Percentiles rank a stretch among this genome's conserved stretches.
These are phyloP conservation scores for Dolichallabes microphthalmus DNA, from an alignment of 2,113 vertebrate genomes.

Conservation along the genomic window DNA sequence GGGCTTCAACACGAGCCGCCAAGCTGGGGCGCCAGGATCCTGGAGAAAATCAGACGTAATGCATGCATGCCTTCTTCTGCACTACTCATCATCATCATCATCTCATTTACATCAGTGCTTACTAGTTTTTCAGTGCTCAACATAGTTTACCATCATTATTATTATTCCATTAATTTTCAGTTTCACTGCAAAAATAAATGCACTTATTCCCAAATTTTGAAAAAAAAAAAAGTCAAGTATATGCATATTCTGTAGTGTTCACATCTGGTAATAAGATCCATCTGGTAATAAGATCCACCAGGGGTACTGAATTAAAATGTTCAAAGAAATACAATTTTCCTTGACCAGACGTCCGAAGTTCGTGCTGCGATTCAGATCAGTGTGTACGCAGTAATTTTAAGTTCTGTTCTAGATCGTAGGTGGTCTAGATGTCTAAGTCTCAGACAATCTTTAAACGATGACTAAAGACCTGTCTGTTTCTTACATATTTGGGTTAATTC, in stretches of 20 bases:
- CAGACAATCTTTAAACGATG: no score
- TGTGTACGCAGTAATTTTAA: no score
- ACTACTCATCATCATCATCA: not conserved
- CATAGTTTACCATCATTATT: not conserved
- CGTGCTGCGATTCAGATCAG: no score
- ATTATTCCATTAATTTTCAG: not conserved
- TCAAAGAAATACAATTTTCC: no score
- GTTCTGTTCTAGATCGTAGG: no score
- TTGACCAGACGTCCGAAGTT: no score
- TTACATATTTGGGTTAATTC: no score
- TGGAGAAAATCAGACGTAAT: constrained; percentile 71
- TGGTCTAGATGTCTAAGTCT: no score
- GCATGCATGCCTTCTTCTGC: not conserved
- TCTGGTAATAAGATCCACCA: not conserved
- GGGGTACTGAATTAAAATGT: no score
- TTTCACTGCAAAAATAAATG: not conserved
- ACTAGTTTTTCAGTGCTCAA: not conserved
- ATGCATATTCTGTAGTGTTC: not conserved
- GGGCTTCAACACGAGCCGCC: constrained; percentile 67
- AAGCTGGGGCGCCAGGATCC: constrained; percentile 73
- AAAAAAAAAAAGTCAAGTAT: not conserved
- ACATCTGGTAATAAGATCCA: not conserved
- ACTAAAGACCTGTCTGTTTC: no score
- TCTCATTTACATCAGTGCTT: not conserved
- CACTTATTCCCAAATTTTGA: not conserved